Conservation (phyloP, 2,113 vertebrate genomes). For the Dermatemys mawii region DNA sequence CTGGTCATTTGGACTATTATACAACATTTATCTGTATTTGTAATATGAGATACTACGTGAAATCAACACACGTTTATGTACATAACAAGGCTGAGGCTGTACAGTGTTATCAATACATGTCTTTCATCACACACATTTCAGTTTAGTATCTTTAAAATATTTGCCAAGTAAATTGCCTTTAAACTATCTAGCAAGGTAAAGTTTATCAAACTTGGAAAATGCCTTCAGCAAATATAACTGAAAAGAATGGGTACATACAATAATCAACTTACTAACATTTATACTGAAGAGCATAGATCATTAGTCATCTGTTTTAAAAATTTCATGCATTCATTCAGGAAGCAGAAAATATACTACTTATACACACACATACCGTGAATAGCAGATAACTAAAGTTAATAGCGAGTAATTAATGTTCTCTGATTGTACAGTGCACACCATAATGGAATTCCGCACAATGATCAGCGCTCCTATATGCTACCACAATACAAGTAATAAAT, state of each 20-base stretch:
- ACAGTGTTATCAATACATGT: not conserved
- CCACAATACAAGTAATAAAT: not conserved
- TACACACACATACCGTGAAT: not conserved
- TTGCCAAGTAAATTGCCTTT: not conserved
- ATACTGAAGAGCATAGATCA: not conserved
- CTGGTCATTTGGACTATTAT: not conserved
- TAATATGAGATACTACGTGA: not conserved
- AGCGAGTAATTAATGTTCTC: not conserved
- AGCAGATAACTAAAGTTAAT: not conserved
- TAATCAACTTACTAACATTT: not conserved
- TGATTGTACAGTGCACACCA: not conserved
- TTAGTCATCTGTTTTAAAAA: not conserved
- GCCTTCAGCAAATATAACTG: not conserved
- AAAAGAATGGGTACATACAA: not conserved
- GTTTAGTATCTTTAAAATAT: not conserved
- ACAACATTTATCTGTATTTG: not conserved
- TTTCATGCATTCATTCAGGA: not conserved
- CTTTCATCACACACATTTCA: not conserved
- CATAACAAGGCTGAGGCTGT: not conserved
- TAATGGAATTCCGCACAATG: not conserved
- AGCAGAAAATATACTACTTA: not conserved
- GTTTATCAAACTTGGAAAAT: not conserved
- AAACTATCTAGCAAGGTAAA: not conserved
- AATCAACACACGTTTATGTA: not conserved
- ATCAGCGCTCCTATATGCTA: not conserved